Percentiles rank a stretch among this genome's conserved stretches.
phyloP scores from a whole-genome alignment of 1,140 invertebrate genomes.

The Macrocentrus cingulum region DNA sequence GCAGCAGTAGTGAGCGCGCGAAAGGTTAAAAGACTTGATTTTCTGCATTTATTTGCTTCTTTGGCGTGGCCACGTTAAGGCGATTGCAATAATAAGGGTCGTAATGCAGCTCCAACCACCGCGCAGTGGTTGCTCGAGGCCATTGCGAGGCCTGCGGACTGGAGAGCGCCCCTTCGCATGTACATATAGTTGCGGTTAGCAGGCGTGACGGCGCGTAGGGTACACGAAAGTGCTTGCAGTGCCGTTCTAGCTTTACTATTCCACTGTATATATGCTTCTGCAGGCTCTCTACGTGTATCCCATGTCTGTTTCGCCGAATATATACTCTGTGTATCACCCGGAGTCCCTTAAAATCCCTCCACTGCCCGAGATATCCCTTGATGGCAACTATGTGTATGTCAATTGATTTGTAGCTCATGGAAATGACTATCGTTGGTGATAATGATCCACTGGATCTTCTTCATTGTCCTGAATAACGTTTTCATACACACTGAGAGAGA shows the following conservation, averaged over 20 bases:
- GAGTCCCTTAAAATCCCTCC: slow-evolving; percentile 21
- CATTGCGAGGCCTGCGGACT: slow-evolving; percentile 15
- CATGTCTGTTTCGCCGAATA: neutral
- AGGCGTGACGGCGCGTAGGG: slow-evolving; percentile 55
- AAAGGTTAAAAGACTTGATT: neutral
- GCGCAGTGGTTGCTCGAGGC: slow-evolving; percentile 8
- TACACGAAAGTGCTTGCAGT: slow-evolving; percentile 28
- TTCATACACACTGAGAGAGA: neutral
- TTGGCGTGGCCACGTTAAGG: slow-evolving; percentile 5
- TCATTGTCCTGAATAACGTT: slow-evolving; percentile 37
- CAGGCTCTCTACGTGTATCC: slow-evolving; percentile 35
- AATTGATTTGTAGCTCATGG: slow-evolving; percentile 59
- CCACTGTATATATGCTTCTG: slow-evolving; percentile 25
- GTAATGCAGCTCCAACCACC: slow-evolving; percentile 25
- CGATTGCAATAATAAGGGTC: slow-evolving; percentile 33
- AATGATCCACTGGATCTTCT: slow-evolving; percentile 44
- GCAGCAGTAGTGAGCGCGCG: too few relatives aligned
- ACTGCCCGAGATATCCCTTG: slow-evolving; percentile 37
- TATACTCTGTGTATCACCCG: neutral
- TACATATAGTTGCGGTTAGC: slow-evolving; percentile 57
- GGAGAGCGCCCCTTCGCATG: slow-evolving; percentile 39
- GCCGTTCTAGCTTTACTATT: slow-evolving; percentile 40
- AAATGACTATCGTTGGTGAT: slow-evolving; percentile 54
- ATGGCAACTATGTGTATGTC: slow-evolving; percentile 55
- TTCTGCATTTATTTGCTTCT: neutral